phyloP scores from a whole-genome alignment of 2,113 vertebrate genomes.

The Ceuthmochares aereus region DNA sequence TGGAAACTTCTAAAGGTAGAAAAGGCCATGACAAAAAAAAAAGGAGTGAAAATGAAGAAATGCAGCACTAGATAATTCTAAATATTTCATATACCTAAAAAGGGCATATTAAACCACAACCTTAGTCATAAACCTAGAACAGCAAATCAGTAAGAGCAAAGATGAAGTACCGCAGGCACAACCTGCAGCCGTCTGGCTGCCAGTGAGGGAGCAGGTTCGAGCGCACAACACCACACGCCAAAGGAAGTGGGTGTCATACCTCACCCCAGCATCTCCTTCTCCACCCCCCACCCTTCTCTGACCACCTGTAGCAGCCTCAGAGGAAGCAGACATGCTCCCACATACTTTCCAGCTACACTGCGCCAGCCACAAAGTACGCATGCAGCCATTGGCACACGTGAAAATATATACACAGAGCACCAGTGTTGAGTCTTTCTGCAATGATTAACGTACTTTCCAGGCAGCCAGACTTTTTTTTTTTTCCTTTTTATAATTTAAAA shows the following conservation, averaged over 20 bases:
- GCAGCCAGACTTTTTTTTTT: not conserved
- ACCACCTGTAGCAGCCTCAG: constrained; percentile 88
- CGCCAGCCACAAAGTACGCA: constrained; percentile 62
- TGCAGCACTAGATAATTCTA: constrained; percentile 50
- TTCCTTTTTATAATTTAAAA: not conserved
- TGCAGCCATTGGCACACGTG: not conserved
- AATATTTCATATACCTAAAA: constrained; percentile 67
- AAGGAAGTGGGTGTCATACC: constrained; percentile 87
- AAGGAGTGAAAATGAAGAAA: not conserved
- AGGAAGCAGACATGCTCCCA: constrained; percentile 82
- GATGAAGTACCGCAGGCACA: constrained; percentile 48
- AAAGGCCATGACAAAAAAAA: not conserved
- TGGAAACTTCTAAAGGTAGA: constrained; percentile 43
- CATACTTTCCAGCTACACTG: constrained; percentile 76
- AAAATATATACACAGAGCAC: not conserved
- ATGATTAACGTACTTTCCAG: not conserved
- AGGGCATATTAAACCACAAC: constrained; percentile 75
- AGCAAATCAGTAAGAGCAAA: constrained; percentile 65
- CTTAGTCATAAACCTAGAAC: constrained; percentile 76
- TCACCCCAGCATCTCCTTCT: constrained; percentile 70
- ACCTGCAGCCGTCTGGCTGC: constrained; percentile 62
- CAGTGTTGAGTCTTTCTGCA: not conserved
- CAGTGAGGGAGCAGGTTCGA: constrained; percentile 56
- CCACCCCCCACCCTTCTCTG: constrained; percentile 66
- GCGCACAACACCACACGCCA: constrained; percentile 49